phyloP scores from a whole-genome alignment of 2,797 vertebrate species.

The Paramormyrops hopkinsi region DNA sequence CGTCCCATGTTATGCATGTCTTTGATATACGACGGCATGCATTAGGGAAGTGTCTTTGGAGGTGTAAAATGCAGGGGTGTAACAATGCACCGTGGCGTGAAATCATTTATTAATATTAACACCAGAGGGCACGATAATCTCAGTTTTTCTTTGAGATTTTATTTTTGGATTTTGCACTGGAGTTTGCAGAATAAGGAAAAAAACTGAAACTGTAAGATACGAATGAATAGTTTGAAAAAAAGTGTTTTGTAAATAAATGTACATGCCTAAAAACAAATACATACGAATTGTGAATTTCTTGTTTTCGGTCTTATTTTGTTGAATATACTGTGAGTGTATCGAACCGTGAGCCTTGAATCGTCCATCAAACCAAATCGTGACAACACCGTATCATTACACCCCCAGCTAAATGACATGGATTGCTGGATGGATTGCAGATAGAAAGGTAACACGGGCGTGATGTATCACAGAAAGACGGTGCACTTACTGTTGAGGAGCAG shows the following conservation, averaged over 20 bases:
- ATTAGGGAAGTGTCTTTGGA: neutral
- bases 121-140: neutral
- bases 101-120: neutral
- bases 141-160: neutral
- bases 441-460: neutral
- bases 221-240: neutral
- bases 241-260: neutral
- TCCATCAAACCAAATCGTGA: neutral
- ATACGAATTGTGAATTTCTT: too few relatives aligned
- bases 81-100: neutral
- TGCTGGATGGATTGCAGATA: neutral
- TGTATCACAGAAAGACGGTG: neutral
- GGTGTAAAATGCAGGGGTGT: neutral
- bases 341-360: neutral
- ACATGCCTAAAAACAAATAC: neutral
- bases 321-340: neutral
- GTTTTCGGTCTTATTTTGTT: neutral
- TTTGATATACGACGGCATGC: neutral
- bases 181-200: neutral
- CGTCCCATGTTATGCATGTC: neutral
- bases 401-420: neutral
- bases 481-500: conserved; percentile 88
- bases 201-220: neutral
- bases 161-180: neutral
- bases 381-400: neutral